These are phyloP conservation scores for Semotilus atromaculatus DNA, from an alignment of 2,797 vertebrate species.

Conservation along the genomic window DNA sequence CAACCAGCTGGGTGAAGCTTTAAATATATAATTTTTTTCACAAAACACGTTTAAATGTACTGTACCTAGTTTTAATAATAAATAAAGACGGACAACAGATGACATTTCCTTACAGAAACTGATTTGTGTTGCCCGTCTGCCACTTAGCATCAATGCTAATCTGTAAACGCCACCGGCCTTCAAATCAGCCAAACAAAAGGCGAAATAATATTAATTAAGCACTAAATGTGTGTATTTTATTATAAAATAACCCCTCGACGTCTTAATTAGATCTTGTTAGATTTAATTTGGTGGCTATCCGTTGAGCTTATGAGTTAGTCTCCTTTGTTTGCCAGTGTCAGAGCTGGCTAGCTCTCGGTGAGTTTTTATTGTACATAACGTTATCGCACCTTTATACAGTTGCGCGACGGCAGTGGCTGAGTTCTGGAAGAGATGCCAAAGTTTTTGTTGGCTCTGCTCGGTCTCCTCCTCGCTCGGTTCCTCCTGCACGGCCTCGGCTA, in stretches of 20 bases:
- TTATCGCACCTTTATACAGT: conserved; percentile 93
- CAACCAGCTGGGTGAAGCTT: conserved; percentile 9
- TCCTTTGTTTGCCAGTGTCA: conserved; percentile 40
- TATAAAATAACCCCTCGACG: background rate
- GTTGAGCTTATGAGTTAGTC: background rate
- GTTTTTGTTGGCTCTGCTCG: conserved; percentile 83
- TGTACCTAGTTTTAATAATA: too few relatives aligned
- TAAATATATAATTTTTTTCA: background rate
- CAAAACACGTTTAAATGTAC: background rate
- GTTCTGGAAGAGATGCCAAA: conserved; percentile 98
- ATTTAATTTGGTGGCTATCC: background rate
- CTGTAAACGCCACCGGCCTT: conserved; percentile 42
- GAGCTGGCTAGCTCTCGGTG: conserved; percentile 10
- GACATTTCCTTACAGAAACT: background rate
- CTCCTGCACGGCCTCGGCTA: conserved; percentile 91
- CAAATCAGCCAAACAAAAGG: conserved; percentile 17
- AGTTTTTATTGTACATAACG: background rate
- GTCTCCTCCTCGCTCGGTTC: conserved; percentile 85
- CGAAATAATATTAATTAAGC: background rate
- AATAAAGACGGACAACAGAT: background rate
- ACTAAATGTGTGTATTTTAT: too few relatives aligned
- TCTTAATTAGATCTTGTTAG: background rate
- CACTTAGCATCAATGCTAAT: conserved; percentile 43
- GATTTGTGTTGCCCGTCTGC: background rate
- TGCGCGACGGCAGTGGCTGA: conserved; percentile 96